Conservation (phyloP, 2,888 invertebrate species). For the Venusia cambrica region DNA sequence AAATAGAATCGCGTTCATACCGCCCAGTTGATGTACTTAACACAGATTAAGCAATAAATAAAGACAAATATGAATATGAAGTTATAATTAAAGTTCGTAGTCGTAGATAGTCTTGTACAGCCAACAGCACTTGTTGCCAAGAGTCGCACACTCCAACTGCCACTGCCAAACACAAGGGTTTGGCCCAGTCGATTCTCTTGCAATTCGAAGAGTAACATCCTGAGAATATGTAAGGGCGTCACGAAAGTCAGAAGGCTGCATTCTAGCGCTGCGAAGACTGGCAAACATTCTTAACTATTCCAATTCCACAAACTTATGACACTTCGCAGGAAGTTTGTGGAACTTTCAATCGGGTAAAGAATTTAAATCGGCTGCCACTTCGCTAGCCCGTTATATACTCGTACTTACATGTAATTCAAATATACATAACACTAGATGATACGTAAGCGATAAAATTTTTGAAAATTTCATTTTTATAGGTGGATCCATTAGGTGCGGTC, state of each 20-base stretch:
- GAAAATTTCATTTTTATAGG: constrained; percentile 46
- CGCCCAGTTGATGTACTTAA: too few relatives aligned
- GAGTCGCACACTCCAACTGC: constrained; percentile 34
- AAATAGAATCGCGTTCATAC: too few relatives aligned
- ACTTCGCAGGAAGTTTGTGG: constrained; percentile 21
- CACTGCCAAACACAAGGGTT: constrained; percentile 5
- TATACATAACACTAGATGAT: constrained; percentile 47
- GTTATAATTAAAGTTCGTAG: constrained; percentile 16
- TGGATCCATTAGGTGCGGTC: constrained; percentile 46
- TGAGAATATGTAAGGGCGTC: neutral
- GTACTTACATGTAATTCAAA: constrained; percentile 37
- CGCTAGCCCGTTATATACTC: constrained; percentile 21
- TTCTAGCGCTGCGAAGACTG: constrained; percentile 8
- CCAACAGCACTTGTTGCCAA: constrained; percentile 36
- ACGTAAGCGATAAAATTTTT: constrained; percentile 45
- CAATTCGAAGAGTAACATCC: constrained; percentile 1
- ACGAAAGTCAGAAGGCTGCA: constrained; percentile 4
- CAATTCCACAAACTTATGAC: constrained; percentile 25
- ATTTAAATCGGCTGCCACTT: constrained; percentile 28
- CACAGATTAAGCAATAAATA: too few relatives aligned
- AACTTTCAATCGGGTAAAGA: constrained; percentile 22
- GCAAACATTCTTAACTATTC: constrained; percentile 19
- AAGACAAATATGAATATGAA: too few relatives aligned
- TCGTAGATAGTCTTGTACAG: constrained; percentile 17
- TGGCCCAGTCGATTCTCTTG: constrained; percentile 12